Conservation (phyloP, 2,888 invertebrate genomes). For the Drosophila borealis region DNA sequence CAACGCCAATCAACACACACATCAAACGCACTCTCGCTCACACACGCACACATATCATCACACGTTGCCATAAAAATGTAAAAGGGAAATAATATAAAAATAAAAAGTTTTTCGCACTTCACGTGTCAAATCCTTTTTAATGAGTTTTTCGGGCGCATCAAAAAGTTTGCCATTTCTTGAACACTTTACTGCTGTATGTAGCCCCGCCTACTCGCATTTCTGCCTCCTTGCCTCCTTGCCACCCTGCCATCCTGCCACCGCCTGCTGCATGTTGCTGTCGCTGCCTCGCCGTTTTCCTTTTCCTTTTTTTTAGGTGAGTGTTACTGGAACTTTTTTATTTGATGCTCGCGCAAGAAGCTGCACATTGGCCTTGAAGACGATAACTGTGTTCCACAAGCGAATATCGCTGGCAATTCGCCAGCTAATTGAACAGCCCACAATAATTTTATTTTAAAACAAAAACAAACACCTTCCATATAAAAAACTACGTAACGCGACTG, state of each 20-base stretch:
- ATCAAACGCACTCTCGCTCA: constrained; percentile 44
- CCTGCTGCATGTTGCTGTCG: constrained; percentile 19
- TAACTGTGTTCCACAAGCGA: constrained; percentile 19
- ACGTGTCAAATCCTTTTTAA: constrained; percentile 83
- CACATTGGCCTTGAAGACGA: constrained; percentile 26
- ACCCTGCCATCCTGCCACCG: background rate
- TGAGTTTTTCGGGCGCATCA: constrained; percentile 82
- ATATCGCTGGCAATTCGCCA: constrained; percentile 3
- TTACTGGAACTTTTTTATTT: constrained; percentile 57
- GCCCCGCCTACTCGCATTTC: background rate
- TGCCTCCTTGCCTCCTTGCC: constrained; percentile 6
- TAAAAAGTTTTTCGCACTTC: constrained; percentile 80
- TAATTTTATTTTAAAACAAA: no score
- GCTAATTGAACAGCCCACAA: no score
- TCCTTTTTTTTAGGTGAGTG: constrained; percentile 16
- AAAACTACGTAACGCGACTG: no score
- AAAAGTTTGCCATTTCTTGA: constrained; percentile 80
- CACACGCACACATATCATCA: constrained; percentile 46
- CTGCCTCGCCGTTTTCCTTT: background rate
- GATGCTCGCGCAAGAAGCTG: constrained; percentile 31
- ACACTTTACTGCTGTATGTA: constrained; percentile 48
- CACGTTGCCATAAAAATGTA: constrained; percentile 80
- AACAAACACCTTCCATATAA: no score
- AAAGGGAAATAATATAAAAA: constrained; percentile 81
- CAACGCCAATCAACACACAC: constrained; percentile 70